Conservation (phyloP, 2,888 invertebrate species). For the Papilio protenor region DNA sequence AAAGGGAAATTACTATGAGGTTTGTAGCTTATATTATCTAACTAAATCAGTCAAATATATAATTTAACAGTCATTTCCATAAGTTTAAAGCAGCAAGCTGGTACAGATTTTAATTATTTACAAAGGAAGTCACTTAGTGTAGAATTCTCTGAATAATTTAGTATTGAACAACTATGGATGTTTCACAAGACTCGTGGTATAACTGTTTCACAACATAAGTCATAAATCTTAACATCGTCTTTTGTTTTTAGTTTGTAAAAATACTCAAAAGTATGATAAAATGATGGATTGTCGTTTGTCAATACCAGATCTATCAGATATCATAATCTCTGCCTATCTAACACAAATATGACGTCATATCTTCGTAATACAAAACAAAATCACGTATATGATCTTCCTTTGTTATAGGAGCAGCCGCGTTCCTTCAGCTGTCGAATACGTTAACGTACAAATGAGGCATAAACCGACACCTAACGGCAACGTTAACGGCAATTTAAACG, state of each 20-base stretch:
- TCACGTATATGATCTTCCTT: not conserved
- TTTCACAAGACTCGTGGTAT: no score
- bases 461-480: constrained; percentile 62
- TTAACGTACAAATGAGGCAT: constrained; percentile 70
- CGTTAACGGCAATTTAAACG: constrained; percentile 55
- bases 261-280: not conserved
- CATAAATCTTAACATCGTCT: not conserved
- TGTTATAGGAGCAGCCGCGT: constrained; percentile 83
- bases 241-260: not conserved
- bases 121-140: not conserved
- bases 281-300: constrained; percentile 6
- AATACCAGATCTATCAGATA: not conserved
- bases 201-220: not conserved
- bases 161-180: no score
- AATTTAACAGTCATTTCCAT: not conserved
- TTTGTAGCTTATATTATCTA: constrained; percentile 47
- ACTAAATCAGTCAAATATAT: not conserved
- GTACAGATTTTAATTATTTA: no score
- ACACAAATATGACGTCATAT: not conserved
- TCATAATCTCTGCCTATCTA: constrained; percentile 1
- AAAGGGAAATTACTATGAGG: constrained; percentile 82
- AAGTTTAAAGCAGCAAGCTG: no score
- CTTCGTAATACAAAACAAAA: not conserved
- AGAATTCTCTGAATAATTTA: not conserved
- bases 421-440: constrained; percentile 84